Evolutionary conservation across 2,888 invertebrate species (phyloP), one percentile per base, ranked within the genome.

Genomic region (Dolichomitus sp.): DNA sequence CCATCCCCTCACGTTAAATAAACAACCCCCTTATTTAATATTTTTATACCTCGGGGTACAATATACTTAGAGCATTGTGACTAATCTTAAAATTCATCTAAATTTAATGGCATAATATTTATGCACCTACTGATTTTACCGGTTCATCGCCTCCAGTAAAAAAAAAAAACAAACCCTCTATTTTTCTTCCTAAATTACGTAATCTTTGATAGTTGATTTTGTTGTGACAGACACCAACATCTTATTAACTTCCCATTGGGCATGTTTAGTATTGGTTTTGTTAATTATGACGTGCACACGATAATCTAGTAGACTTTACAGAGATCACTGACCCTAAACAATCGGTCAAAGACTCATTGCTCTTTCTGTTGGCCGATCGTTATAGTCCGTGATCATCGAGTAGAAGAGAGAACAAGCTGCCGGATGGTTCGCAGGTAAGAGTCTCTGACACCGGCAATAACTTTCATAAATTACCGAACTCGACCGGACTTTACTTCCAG

Each of bases 381-480:
- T 30, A 37, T 37, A 27, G 40, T 42, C 11, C 70, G n/a, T n/a
- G 42, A 57, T 54, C 23, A 27, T 70, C 52, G 42, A 27, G 27
- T 40, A 17, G 9, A 70, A 23, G n/a, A 42, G n/a, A 42, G 17
- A 19, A 68, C 17, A 30, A 48, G 27, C 30, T 30, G 33, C 52
- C 23, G 27, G 57, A 72, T 57, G 65, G 57, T 66, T 14, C 50
- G n/a, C 65, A 33, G 27, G 80, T 86, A 84, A 87, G 86, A 80
- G 84, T 77, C 86, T 72, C 77, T 5, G 75, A 33, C 77, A 81
- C 85, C 77, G 84, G 85, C 85, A 81, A 87, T 86, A 87, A 87
- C 88, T 89, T 92, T 89, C 87, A 89, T 91, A 91, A 91, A 90
- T 91, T 88, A 88, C 79, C 61, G 74, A 82, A 37, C 74, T 50